Evolutionary conservation across 2,888 invertebrate genomes (phyloP), one percentile per base, ranked within the genome.

Genomic region (Darwinula stevensoni): DNA sequence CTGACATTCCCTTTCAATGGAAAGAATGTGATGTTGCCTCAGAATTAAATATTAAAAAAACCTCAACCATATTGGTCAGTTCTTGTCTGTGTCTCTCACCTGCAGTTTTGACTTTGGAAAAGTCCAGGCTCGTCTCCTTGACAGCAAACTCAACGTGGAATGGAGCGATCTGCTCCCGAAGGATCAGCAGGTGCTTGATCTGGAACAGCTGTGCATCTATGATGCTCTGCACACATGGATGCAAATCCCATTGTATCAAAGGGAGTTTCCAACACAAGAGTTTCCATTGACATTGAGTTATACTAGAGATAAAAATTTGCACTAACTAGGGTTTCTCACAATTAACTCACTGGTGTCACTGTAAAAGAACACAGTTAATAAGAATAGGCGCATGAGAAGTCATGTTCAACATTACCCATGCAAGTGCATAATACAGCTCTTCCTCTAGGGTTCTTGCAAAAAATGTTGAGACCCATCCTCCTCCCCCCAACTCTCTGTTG

Each of bases 161-260:
- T 0, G 97, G 94, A 0, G 91, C 84, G 16, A 94, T 94, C 52
- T 97, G 97, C 48, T 97, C 97, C 14, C 97, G 56, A 2, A 99
- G 57, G 35, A 99, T 97, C 3, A 99, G 57, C 35, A 99, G 56
- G 54, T 99, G 97, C 49, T 97, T 97, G 28, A 97, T 82, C 54
- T 91, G 72, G 51, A 97, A 97, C n/a, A 97, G 57, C 46, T 78
- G 70, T 0, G 80, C 88, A 52, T 97, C 91, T n/a, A 86, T 58
- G n/a, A 58, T 53, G 1, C 70, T 67, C 54, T 73, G 31, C 17
- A 40, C 37, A 26, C 29, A 35, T 29, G 16, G 17, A 34, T 32
- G 27, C 17, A 31, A 32, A 32, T 29, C 14, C 22, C 16, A 30
- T 13, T 26, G 16, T 14, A 29, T 27, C 11, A 13, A 17, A 22